These are phyloP conservation scores for Orthonychiurus folsomi DNA, from an alignment of 2,888 invertebrate genomes.

Conservation along the genomic window DNA sequence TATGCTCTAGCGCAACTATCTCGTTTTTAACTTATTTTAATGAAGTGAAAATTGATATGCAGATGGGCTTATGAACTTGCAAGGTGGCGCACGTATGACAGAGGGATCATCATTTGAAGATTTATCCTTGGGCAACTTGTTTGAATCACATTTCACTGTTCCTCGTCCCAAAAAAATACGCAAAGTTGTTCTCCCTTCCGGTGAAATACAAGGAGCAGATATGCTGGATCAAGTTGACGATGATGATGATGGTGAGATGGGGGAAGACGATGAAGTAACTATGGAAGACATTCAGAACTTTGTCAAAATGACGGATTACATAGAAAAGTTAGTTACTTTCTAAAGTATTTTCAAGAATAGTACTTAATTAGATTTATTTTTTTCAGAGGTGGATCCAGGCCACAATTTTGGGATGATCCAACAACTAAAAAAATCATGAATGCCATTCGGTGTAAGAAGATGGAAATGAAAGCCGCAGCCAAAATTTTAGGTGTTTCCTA, in stretches of 20 bases:
- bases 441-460: constrained; percentile 76
- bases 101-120: constrained; percentile 29
- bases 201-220: constrained; percentile 28
- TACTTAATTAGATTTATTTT: too few species aligned
- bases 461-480: constrained; percentile 88
- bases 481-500: constrained; percentile 82
- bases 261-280: constrained; percentile 40
- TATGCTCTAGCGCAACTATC: neutral
- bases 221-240: constrained; percentile 29
- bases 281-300: constrained; percentile 39
- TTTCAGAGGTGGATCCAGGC: constrained; percentile 57
- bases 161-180: constrained; percentile 32
- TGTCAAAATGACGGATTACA: constrained; percentile 41
- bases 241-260: constrained; percentile 32
- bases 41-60: neutral
- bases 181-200: constrained; percentile 25
- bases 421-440: constrained; percentile 82
- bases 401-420: constrained; percentile 88
- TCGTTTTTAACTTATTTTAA: neutral
- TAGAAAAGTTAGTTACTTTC: constrained; percentile 37
- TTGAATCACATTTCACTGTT: constrained; percentile 39
- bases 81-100: neutral
- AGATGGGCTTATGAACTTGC: constrained; percentile 1
- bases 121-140: constrained; percentile 33
- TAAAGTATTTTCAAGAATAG: neutral